Base-by-base conservation (phyloP, 1,140 invertebrate species). In the Drosophila biarmipes region DNA sequence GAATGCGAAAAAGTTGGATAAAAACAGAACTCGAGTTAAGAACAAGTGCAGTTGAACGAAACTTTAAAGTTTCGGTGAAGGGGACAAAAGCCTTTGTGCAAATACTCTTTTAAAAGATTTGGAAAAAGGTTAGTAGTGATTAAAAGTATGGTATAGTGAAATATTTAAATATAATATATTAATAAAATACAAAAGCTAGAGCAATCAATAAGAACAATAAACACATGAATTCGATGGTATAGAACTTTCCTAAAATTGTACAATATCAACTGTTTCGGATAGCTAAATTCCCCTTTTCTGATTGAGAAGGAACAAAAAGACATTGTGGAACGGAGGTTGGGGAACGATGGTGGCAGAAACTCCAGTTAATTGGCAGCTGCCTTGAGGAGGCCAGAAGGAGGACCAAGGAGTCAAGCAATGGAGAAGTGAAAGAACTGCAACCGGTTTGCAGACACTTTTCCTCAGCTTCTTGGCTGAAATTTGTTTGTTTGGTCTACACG, bases 41-140 rank as follows among this genome's bases (percentile, higher is more conserved):
- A 56, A 77, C 61, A 80, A 75, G 78, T 81, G 73, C 78, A 73
- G 35, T 56, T 66, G 21, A 56, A 38, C 40, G 66, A 69, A 45
- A 40, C 40, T 69, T 69, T 68, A 69, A 69, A 56, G 40, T 48
- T 69, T 48, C 68, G 68, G 78, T 43, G 66, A 77, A 81, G 67
- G 58, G 51, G 77, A 43, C 42, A 49, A 19, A 57, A 14, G 3
- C 45, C 43, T n/a, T 56, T 59, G 34, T 49, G 19, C 5, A 12
- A n/a, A 58, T 73, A 64, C 78, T 37, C 78, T 81, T 14, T 45
- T 11, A 11, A 21, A 21, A 17, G 5, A 4, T 21, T 6, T 12
- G n/a, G 35, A 4, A 2, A 1, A 42, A 4, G 4, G 19, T 19
- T 17, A 42, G n/a, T 42, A 15, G 17, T 2, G 0, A 14, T 6